phyloP scores from a whole-genome alignment of 2,113 vertebrate genomes.

The Mirza zaza region DNA sequence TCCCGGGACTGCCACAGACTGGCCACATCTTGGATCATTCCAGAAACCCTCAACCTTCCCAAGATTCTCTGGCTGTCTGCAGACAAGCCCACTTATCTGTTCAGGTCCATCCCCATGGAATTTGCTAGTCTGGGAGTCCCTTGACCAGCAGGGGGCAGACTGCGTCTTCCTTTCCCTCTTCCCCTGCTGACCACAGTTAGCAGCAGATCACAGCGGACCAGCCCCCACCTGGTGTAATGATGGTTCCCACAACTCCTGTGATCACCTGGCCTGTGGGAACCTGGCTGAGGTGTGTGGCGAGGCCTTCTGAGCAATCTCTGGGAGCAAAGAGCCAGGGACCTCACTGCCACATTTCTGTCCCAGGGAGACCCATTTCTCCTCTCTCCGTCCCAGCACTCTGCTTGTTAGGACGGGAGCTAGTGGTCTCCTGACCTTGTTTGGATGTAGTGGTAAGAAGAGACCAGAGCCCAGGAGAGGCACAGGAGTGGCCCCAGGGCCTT shows the following conservation, averaged over 20 bases:
- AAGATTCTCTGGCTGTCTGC: background rate
- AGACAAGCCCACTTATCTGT: fast-evolving
- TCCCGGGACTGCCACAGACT: background rate
- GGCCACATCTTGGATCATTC: background rate
- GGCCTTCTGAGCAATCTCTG: background rate
- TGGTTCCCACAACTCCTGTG: background rate
- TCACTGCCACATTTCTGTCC: background rate
- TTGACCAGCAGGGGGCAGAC: background rate
- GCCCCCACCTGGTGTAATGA: fast-evolving
- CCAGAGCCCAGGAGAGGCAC: fast-evolving
- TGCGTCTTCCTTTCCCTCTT: background rate
- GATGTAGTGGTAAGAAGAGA: background rate
- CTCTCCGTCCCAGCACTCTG: background rate
- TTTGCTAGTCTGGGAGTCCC: background rate
- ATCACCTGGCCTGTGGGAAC: background rate
- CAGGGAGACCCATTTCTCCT: background rate
- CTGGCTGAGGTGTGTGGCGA: background rate
- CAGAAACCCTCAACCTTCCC: background rate
- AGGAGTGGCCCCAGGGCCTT: background rate
- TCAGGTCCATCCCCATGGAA: background rate
- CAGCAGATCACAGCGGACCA: fast-evolving
- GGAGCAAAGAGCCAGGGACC: background rate
- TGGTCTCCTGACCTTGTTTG: no score
- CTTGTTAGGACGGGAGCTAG: background rate
- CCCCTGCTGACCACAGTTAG: background rate